phyloP scores from a whole-genome alignment of 2,113 vertebrate genomes.

The Ornithorhynchus anatinus region DNA sequence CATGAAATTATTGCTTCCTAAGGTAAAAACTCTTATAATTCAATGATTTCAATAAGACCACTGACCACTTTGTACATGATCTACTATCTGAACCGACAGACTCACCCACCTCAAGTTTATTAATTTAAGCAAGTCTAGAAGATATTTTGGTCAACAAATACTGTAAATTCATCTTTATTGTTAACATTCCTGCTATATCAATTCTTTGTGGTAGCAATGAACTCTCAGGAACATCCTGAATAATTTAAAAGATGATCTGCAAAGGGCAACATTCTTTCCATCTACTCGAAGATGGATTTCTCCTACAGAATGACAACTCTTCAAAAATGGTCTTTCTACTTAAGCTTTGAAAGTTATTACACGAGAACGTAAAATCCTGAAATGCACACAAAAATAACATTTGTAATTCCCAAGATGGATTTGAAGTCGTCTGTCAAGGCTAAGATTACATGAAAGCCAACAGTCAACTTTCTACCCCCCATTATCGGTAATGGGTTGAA shows the following conservation, averaged over 20 bases:
- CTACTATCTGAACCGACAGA: constrained; percentile 12
- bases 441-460: constrained; percentile 4
- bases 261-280: constrained; percentile 45
- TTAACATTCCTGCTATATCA: constrained; percentile 63
- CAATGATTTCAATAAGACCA: background rate
- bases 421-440: constrained; percentile 43
- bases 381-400: constrained; percentile 3
- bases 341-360: constrained; percentile 53
- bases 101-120: background rate
- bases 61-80: constrained; percentile 4
- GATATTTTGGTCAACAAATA: constrained; percentile 43
- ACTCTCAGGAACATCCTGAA: constrained; percentile 55
- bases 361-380: constrained; percentile 26
- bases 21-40: constrained; percentile 53
- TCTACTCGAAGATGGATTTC: constrained; percentile 58
- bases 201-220: constrained; percentile 60
- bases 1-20: constrained; percentile 43
- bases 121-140: constrained; percentile 27
- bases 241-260: constrained; percentile 62
- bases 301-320: constrained; percentile 40
- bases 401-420: constrained; percentile 34
- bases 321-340: constrained; percentile 51
- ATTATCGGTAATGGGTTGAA: background rate
- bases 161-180: constrained; percentile 34
- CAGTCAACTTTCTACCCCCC: background rate